Conservation (phyloP, 2,888 invertebrate genomes). For the Campopleginae sp. region DNA sequence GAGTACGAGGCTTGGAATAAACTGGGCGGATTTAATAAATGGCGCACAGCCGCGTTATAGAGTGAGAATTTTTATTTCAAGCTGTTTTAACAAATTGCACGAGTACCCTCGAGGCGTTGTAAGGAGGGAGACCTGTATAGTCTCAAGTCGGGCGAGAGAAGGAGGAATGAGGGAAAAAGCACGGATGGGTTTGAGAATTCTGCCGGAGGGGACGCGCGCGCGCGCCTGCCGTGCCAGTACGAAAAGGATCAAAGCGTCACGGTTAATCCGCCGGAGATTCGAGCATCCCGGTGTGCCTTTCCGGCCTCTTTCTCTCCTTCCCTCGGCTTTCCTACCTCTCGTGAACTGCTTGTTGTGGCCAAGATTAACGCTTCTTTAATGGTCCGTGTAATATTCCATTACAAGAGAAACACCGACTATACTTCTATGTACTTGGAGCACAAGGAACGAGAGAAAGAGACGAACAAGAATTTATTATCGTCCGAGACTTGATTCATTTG, state of each 20-base stretch:
- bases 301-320: constrained; percentile 60
- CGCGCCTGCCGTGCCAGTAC: constrained; percentile 72
- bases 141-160: constrained; percentile 30
- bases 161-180: constrained; percentile 41
- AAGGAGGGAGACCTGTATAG: constrained; percentile 34
- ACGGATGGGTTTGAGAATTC: constrained; percentile 60
- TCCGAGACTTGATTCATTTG: constrained; percentile 48
- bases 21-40: constrained; percentile 67
- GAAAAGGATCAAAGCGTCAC: constrained; percentile 80
- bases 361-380: constrained; percentile 84
- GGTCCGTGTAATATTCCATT: constrained; percentile 84
- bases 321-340: constrained; percentile 72
- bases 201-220: constrained; percentile 66
- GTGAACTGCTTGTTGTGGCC: constrained; percentile 81
- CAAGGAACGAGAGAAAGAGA: constrained; percentile 16
- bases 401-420: constrained; percentile 71
- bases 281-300: constrained; percentile 71
- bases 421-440: constrained; percentile 50
- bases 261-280: constrained; percentile 77
- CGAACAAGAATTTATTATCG: constrained; percentile 72
- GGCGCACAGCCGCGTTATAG: constrained; percentile 57
- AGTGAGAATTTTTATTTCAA: constrained; percentile 65
- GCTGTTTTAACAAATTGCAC: constrained; percentile 81
- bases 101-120: constrained; percentile 66
- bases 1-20: constrained; percentile 33